These are phyloP conservation scores for Helicolenus hilgendorfi DNA, from an alignment of 2,797 vertebrate species.

Conservation along the genomic window DNA sequence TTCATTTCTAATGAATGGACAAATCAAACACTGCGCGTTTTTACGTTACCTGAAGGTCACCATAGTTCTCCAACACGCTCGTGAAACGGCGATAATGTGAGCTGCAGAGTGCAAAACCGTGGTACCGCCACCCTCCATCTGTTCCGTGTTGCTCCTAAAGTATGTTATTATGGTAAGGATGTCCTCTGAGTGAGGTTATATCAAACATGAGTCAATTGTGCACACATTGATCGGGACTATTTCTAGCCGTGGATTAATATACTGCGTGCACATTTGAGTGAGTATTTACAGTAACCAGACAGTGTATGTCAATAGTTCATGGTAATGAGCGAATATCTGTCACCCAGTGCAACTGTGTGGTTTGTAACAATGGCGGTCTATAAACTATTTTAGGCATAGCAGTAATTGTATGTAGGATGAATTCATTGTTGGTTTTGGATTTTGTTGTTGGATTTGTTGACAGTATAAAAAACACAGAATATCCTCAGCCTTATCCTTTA, in stretches of 20 bases:
- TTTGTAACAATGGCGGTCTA: background rate
- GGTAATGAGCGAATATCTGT: background rate
- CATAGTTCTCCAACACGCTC: background rate
- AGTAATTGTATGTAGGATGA: background rate
- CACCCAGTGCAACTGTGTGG: background rate
- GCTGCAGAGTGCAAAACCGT: background rate
- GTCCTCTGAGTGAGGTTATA: background rate
- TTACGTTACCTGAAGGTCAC: background rate
- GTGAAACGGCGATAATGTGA: background rate
- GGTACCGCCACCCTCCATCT: background rate
- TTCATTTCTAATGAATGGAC: background rate
- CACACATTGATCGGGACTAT: background rate
- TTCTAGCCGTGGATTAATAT: background rate
- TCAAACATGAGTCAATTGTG: background rate
- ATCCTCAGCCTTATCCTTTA: background rate
- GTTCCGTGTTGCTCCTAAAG: background rate
- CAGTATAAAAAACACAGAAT: background rate
- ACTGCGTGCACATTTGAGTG: background rate
- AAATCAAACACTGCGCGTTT: background rate
- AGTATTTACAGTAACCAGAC: background rate
- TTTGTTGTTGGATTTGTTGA: background rate
- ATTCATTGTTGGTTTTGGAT: background rate
- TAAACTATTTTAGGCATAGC: background rate
- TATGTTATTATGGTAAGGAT: background rate
- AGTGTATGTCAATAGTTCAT: background rate